phyloP scores from a whole-genome alignment of 2,888 invertebrate genomes.

The Synergus gifuensis region DNA sequence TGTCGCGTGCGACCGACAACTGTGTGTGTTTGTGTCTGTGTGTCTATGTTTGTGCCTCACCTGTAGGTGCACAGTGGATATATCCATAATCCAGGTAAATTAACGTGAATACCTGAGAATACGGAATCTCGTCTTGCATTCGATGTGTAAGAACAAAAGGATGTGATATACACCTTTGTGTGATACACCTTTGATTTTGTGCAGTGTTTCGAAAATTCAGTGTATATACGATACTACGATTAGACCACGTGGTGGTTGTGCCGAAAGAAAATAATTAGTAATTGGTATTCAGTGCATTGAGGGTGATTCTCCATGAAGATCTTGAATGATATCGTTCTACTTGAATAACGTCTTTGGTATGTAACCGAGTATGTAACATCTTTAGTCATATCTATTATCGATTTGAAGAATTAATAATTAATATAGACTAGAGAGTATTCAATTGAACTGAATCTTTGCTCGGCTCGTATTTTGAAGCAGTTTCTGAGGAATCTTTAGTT shows the following conservation, averaged over 20 bases:
- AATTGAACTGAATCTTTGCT: not conserved
- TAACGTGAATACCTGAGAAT: not conserved
- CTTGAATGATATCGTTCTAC: no score
- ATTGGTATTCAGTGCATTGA: not conserved
- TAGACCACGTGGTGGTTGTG: not conserved
- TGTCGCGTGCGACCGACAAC: conserved; percentile 38
- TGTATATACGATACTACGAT: not conserved
- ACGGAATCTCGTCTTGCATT: not conserved
- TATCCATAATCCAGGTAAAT: not conserved
- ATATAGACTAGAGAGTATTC: no score
- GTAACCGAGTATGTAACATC: no score
- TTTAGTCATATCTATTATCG: not conserved
- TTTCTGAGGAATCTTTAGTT: conserved; percentile 7
- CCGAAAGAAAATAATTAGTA: not conserved
- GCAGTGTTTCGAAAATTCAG: not conserved
- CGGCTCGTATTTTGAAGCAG: not conserved
- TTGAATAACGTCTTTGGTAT: no score
- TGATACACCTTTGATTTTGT: not conserved
- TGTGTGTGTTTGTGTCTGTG: not conserved
- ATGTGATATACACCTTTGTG: not conserved
- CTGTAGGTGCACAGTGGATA: conserved; percentile 27
- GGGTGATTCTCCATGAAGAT: not conserved
- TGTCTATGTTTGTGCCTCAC: conserved; percentile 26
- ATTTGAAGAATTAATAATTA: not conserved
- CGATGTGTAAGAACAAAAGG: not conserved